Evolutionary conservation across 2,888 invertebrate species (phyloP).

Genomic region (Sepiola atlantica): DNA sequence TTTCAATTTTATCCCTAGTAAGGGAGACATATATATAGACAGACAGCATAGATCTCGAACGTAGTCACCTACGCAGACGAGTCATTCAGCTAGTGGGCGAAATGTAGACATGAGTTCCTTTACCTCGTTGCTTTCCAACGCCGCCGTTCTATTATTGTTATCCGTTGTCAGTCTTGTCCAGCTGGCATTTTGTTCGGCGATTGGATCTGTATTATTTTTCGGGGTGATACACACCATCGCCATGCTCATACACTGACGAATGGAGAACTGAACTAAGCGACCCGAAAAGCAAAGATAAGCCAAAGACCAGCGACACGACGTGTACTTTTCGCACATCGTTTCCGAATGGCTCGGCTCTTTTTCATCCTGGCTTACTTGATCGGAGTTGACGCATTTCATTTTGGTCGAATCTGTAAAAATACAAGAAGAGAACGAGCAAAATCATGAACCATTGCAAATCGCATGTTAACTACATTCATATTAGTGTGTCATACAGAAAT

Average conservation of each 20-base stretch:
- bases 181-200: background rate
- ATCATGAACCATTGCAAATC: too few species aligned
- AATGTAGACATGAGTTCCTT: too few species aligned
- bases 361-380: background rate
- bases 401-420: background rate
- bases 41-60: too few species aligned
- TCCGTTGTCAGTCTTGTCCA: background rate
- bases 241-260: constrained; percentile 50
- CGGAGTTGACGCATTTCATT: background rate
- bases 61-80: too few species aligned
- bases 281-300: constrained; percentile 47
- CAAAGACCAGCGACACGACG: constrained; percentile 49
- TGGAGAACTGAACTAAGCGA: constrained; percentile 42
- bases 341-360: background rate
- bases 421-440: background rate
- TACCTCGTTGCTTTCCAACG: background rate
- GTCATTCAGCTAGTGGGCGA: too few species aligned
- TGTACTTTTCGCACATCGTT: constrained; percentile 16
- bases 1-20: too few species aligned
- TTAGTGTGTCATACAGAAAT: too few species aligned
- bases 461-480: too few species aligned
- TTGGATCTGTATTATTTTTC: background rate
- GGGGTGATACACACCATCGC: constrained; percentile 49
- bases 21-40: too few species aligned
- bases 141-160: background rate